Percentiles rank a stretch among this genome's conserved stretches.
Conservation (phyloP, 2,888 invertebrate species). For the Altica lythri region DNA sequence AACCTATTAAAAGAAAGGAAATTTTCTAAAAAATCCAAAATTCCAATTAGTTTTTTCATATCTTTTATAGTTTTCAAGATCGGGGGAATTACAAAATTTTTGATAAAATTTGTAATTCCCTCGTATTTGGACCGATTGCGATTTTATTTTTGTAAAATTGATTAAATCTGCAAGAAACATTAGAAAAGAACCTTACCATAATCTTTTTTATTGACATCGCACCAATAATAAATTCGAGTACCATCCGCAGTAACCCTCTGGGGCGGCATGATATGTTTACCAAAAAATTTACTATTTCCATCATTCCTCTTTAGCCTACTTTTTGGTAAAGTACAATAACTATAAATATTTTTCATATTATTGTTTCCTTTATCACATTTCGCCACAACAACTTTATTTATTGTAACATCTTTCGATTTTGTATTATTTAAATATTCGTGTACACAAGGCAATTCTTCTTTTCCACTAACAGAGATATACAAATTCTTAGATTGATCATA, state of each 20-base stretch:
- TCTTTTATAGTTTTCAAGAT: no score
- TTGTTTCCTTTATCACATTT: constrained; percentile 46
- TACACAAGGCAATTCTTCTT: constrained; percentile 70
- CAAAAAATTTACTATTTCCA: constrained; percentile 41
- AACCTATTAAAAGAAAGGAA: no score
- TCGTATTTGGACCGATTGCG: no score
- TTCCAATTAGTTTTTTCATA: no score
- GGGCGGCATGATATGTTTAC: constrained; percentile 63
- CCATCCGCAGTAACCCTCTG: constrained; percentile 81
- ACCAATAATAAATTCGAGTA: constrained; percentile 86
- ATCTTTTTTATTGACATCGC: constrained; percentile 71
- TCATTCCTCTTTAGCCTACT: constrained; percentile 49
- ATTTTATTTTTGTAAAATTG: no score
- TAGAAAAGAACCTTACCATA: constrained; percentile 64
- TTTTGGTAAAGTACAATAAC: constrained; percentile 63
- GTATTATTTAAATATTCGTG: constrained; percentile 48
- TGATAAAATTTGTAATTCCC: no score
- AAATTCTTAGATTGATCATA: constrained; percentile 55
- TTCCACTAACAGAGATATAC: constrained; percentile 67
- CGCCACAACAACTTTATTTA: constrained; percentile 19
- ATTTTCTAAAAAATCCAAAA: no score
- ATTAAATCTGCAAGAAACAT: no score
- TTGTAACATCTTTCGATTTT: constrained; percentile 6
- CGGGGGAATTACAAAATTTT: no score
- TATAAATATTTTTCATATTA: constrained; percentile 54